These are phyloP conservation scores for Podarcis raffonei DNA, from an alignment of 2,113 vertebrate species.

Conservation along the genomic window DNA sequence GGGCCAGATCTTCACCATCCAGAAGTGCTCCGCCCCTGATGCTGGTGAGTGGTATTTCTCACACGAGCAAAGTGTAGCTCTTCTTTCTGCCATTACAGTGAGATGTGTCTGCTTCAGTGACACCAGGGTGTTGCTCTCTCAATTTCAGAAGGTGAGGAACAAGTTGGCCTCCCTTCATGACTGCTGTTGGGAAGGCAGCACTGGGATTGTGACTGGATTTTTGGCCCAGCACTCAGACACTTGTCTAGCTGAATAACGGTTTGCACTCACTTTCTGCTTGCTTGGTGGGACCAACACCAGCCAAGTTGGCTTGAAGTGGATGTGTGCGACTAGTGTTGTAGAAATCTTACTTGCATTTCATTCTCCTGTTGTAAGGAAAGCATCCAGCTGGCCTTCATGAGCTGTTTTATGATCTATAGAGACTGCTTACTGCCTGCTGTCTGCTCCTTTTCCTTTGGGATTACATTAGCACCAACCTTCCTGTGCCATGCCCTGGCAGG, in stretches of 20 bases:
- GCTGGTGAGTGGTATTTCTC: slow-evolving; percentile 80
- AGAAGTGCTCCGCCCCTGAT: slow-evolving; percentile 89
- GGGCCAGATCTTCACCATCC: slow-evolving; percentile 95
- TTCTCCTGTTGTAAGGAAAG: slow-evolving; percentile 69
- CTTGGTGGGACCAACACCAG: neutral
- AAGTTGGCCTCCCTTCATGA: neutral
- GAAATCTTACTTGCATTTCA: slow-evolving; percentile 57
- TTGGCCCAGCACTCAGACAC: neutral
- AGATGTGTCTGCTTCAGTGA: neutral
- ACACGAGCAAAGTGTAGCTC: accelerated
- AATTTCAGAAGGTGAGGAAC: neutral
- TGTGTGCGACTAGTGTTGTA: neutral
- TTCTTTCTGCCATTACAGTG: accelerated
- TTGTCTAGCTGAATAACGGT: neutral
- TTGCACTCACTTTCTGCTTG: neutral
- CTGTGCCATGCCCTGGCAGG: neutral
- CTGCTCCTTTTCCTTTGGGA: slow-evolving; percentile 59
- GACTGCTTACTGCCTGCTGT: slow-evolving; percentile 78
- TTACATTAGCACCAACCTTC: neutral
- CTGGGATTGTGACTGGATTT: neutral
- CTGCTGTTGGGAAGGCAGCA: neutral
- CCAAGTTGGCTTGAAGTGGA: no score
- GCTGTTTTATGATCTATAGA: slow-evolving; percentile 79
- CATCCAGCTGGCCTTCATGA: slow-evolving; percentile 80
- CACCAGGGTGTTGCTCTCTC: neutral